These are phyloP conservation scores for Ptilorrhoa leucosticta DNA, from an alignment of 2,113 vertebrate species.

Conservation along the genomic window DNA sequence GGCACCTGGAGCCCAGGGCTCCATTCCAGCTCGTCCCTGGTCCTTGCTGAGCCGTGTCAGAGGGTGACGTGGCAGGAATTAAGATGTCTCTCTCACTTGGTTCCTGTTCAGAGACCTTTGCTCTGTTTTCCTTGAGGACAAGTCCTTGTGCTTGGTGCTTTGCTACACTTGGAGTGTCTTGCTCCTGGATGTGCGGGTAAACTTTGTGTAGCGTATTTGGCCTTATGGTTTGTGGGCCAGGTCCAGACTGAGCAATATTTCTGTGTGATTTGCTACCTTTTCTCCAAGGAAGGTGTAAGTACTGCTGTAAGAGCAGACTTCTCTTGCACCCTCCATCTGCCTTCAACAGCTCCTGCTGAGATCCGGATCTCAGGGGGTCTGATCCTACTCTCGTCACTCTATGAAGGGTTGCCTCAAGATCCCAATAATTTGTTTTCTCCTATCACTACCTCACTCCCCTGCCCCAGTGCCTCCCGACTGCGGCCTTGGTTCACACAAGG, in stretches of 20 bases:
- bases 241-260: background rate
- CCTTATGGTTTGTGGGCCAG: background rate
- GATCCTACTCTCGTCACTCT: background rate
- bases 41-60: fast-evolving
- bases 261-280: background rate
- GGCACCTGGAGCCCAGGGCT: background rate
- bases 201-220: background rate
- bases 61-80: background rate
- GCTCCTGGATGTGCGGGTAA: background rate
- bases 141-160: background rate
- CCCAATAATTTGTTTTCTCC: background rate
- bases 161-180: background rate
- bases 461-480: background rate
- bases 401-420: background rate
- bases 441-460: background rate
- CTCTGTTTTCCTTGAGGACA: background rate
- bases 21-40: background rate
- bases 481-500: background rate
- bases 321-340: background rate
- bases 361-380: background rate
- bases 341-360: background rate
- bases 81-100: background rate
- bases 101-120: background rate
- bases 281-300: background rate
- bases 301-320: background rate